A percentile compares a stretch with the other conserved stretches of the same genome.
Conservation (phyloP, 2,797 vertebrate genomes). For the Lagocephalus sceleratus region DNA sequence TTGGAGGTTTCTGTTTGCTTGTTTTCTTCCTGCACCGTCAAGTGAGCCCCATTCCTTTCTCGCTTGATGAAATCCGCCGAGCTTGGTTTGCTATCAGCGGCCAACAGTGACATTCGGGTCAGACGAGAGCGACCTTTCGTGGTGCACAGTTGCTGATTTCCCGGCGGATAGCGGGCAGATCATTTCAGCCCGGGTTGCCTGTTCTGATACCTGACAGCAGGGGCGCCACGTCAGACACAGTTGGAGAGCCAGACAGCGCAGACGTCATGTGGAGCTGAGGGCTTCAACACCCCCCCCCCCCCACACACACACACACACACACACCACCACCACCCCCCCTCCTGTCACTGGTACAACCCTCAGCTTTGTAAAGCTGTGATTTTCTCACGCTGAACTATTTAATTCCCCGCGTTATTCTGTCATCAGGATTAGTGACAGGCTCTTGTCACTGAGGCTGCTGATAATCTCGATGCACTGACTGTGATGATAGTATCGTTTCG, state of each 20-base stretch:
- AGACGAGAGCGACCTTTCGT: too few relatives aligned
- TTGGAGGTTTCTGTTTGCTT: conserved; percentile 2
- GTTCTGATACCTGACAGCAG: conserved; percentile 16
- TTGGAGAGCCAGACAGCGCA: conserved; percentile 16
- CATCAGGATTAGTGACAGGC: conserved; percentile 2
- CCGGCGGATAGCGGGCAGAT: too few relatives aligned
- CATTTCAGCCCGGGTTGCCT: too few relatives aligned
- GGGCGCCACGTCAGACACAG: conserved; percentile 11
- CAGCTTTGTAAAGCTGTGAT: conserved; percentile 21
- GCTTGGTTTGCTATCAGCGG: conserved; percentile 26
- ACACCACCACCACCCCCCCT: too few relatives aligned
- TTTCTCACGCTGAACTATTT: conserved; percentile 7
- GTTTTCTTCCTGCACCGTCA: conserved; percentile 20
- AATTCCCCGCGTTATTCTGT: conserved; percentile 1
- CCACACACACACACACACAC: too few relatives aligned
- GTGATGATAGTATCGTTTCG: not conserved
- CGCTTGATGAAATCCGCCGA: conserved; percentile 31
- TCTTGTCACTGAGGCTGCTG: conserved; percentile 3
- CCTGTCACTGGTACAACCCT: conserved; percentile 10
- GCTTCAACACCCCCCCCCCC: too few relatives aligned
- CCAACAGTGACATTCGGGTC: conserved; percentile 12
- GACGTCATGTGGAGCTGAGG: too few relatives aligned
- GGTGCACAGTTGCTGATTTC: too few relatives aligned
- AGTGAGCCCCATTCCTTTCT: conserved; percentile 28
- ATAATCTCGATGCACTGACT: conserved; percentile 1